A percentile compares a stretch with the other conserved stretches of the same genome.
Conservation (phyloP, 2,888 invertebrate species). For the Andrena camellia region DNA sequence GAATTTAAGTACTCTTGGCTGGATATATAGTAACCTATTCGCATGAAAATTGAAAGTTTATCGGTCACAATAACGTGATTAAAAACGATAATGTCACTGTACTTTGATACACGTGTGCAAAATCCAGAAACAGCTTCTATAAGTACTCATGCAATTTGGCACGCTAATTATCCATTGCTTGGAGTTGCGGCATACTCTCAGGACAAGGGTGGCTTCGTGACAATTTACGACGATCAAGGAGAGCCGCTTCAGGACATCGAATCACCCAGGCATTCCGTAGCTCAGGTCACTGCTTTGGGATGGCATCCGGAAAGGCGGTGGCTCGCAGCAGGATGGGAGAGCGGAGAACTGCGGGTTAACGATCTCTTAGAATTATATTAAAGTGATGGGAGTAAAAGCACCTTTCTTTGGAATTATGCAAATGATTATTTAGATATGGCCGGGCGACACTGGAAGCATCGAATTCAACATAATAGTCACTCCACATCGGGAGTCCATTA, state of each 20-base stretch:
- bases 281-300: conserved; percentile 92
- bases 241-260: conserved; percentile 91
- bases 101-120: conserved; percentile 94
- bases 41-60: background rate
- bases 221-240: conserved; percentile 95
- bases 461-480: conserved; percentile 83
- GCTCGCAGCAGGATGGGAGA: conserved; percentile 96
- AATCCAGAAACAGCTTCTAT: conserved; percentile 91
- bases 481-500: conserved; percentile 86
- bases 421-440: conserved; percentile 77
- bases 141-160: conserved; percentile 94
- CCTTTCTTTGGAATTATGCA: background rate
- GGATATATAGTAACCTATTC: background rate
- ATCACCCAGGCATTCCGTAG: conserved; percentile 91
- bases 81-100: conserved; percentile 89
- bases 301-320: conserved; percentile 96
- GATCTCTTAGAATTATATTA: background rate
- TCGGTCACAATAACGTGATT: background rate
- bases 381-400: background rate
- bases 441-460: conserved; percentile 78
- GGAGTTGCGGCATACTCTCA: conserved; percentile 95
- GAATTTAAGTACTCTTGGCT: background rate
- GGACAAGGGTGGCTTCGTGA: conserved; percentile 95
- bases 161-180: conserved; percentile 91
- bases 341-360: conserved; percentile 93